A percentile compares a stretch with the other conserved stretches of the same genome.
Conservation (phyloP, 2,113 vertebrate species). For the Brachionichthys hirsutus region DNA sequence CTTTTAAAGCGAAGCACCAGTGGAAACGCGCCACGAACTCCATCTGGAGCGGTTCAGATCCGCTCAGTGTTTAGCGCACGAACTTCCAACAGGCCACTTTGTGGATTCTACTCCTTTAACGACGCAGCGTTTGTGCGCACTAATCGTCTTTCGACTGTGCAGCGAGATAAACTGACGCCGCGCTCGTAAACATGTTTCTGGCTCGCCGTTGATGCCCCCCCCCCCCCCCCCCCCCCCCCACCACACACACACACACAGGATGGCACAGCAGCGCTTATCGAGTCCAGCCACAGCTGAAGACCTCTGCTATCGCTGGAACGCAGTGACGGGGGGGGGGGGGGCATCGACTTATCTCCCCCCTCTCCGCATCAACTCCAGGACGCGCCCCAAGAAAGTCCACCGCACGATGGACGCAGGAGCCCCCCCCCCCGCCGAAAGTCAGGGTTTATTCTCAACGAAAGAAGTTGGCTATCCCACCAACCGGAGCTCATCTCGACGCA, state of each 20-base stretch:
- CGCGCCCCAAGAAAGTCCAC: neutral
- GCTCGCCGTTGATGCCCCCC: conserved; percentile 46
- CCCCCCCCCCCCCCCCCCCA: no score
- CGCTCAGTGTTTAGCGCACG: conserved; percentile 5
- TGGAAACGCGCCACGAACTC: no score
- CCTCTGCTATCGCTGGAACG: conserved; percentile 54
- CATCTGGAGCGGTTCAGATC: no score
- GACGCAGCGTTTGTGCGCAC: neutral
- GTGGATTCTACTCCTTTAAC: neutral
- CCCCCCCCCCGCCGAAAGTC: no score
- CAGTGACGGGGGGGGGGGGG: conserved; percentile 42
- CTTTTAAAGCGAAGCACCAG: no score
- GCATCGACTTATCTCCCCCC: conserved; percentile 56
- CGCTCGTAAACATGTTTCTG: conserved; percentile 56
- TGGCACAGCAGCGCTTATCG: conserved; percentile 66
- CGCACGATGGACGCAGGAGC: no score
- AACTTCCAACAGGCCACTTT: no score
- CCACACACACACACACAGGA: no score
- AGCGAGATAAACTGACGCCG: conserved; percentile 55
- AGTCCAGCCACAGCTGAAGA: conserved; percentile 28
- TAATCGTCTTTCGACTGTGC: conserved; percentile 1
- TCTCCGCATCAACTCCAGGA: conserved; percentile 22
- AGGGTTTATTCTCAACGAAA: conserved; percentile 52
- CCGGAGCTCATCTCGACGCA: conserved; percentile 53
- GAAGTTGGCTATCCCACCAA: conserved; percentile 48